A percentile compares a stretch with the other conserved stretches of the same genome.
Evolutionary conservation across 2,888 invertebrate species (phyloP).

Genomic region (Cylindroiulus punctatus): DNA sequence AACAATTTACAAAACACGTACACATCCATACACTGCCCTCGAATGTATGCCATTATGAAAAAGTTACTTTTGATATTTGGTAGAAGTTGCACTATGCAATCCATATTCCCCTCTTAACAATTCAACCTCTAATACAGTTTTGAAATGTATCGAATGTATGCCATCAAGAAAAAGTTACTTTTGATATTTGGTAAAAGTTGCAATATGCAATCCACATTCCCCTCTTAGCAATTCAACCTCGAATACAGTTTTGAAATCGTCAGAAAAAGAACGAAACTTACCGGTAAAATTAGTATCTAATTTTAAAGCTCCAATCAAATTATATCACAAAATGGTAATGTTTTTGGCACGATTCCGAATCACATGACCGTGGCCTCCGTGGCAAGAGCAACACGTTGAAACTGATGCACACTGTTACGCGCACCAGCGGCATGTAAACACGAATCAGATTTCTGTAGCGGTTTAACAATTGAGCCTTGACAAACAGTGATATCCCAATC

Average conservation of each 20-base stretch:
- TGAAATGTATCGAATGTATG: too few species aligned
- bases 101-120: too few species aligned
- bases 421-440: constrained; percentile 15
- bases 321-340: neutral
- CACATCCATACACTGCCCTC: too few species aligned
- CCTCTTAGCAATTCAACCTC: too few species aligned
- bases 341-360: neutral
- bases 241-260: neutral
- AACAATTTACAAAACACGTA: too few species aligned
- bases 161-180: too few species aligned
- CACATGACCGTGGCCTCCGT: constrained; percentile 31
- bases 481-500: neutral
- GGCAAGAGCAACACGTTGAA: constrained; percentile 20
- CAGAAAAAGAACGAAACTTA: neutral
- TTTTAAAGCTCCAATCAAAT: neutral
- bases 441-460: constrained; percentile 42
- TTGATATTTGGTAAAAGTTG: too few species aligned
- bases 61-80: too few species aligned
- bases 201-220: too few species aligned
- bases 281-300: neutral
- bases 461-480: constrained; percentile 32
- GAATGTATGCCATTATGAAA: too few species aligned
- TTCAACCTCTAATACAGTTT: too few species aligned
- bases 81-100: too few species aligned
- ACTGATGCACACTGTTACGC: neutral